phyloP scores from a whole-genome alignment of 1,140 invertebrate genomes.

The Eueides isabella region DNA sequence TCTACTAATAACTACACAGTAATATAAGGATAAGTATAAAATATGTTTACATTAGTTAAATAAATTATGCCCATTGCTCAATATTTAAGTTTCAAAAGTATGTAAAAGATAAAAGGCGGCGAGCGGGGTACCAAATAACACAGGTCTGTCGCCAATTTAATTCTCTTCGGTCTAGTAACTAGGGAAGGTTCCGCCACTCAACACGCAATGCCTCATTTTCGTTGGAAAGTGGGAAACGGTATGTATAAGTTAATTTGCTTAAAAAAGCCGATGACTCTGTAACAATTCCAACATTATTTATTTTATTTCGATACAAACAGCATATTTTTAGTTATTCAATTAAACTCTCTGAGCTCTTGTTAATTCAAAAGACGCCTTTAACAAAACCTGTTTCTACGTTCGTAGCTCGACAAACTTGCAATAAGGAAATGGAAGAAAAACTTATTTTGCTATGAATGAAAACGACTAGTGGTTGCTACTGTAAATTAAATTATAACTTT shows the following conservation, averaged over 20 bases:
- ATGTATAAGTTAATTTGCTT: not conserved
- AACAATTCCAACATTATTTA: not conserved
- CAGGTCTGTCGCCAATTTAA: too few species aligned
- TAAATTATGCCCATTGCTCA: too few species aligned
- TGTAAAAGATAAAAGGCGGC: too few species aligned
- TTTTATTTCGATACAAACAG: not conserved
- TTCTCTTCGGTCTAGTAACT: too few species aligned
- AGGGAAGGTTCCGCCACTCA: too few species aligned
- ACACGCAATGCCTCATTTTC: too few species aligned
- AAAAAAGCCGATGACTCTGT: not conserved
- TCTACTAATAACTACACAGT: too few species aligned
- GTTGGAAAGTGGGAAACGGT: too few species aligned
- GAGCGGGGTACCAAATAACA: too few species aligned
- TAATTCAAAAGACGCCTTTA: slow-evolving; percentile 14
- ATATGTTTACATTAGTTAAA: too few species aligned
- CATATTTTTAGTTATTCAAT: slow-evolving; percentile 4
- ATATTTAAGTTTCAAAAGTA: too few species aligned
- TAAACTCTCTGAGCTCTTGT: not conserved
- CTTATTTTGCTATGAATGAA: slow-evolving; percentile 10
- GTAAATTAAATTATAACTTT: slow-evolving; percentile 1
- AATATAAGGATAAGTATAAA: too few species aligned
- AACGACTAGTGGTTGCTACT: slow-evolving; percentile 6
- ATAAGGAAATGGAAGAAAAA: slow-evolving; percentile 13
- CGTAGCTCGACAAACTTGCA: not conserved
- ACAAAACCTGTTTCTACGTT: slow-evolving; percentile 10